Evolutionary conservation across 2,113 vertebrate species (phyloP).

Genomic region (Sebastes schlegelii): DNA sequence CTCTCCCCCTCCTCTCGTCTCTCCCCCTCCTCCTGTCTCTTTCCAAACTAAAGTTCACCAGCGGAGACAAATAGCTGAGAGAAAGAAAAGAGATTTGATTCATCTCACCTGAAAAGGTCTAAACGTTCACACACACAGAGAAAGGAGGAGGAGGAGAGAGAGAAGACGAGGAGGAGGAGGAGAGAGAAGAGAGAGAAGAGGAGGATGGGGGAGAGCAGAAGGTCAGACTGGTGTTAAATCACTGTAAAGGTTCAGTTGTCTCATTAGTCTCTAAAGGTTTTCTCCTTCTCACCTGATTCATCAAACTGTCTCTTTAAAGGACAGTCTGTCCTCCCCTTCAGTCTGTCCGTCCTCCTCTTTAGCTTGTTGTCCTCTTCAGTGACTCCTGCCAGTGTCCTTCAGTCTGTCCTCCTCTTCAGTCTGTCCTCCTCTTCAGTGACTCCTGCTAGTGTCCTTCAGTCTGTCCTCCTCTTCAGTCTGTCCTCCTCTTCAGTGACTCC

Average conservation of each 20-base stretch:
- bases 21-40: too few relatives aligned
- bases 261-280: constrained; percentile 48
- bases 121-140: constrained; percentile 17
- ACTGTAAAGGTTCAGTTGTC: constrained; percentile 39
- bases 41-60: background rate
- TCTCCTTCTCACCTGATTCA: constrained; percentile 31
- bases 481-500: too few relatives aligned
- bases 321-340: background rate
- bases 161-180: constrained; percentile 13
- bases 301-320: background rate
- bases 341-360: background rate
- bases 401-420: too few relatives aligned
- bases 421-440: too few relatives aligned
- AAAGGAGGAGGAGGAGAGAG: constrained; percentile 23
- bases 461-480: too few relatives aligned
- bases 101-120: constrained; percentile 64
- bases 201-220: constrained; percentile 20
- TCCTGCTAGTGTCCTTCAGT: too few relatives aligned
- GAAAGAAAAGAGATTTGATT: background rate
- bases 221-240: constrained; percentile 45
- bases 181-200: background rate
- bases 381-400: too few relatives aligned
- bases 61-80: constrained; percentile 17
- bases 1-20: too few relatives aligned
- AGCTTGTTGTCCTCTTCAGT: background rate